These are phyloP conservation scores for Vulpes ferrilata DNA, from an alignment of 2,113 vertebrate genomes.

Conservation along the genomic window DNA sequence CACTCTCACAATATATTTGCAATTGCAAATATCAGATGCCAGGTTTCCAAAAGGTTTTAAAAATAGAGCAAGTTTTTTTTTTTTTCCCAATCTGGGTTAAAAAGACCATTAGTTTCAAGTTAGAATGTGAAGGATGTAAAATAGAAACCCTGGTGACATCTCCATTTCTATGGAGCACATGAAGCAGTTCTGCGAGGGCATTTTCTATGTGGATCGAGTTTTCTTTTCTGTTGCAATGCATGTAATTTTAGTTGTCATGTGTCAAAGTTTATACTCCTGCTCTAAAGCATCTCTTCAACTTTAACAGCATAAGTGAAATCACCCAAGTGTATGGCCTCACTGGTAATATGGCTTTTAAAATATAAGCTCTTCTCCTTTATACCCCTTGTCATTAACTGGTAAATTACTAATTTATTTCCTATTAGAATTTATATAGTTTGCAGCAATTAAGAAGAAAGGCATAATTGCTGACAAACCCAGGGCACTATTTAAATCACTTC, in stretches of 20 bases:
- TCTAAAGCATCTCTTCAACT: conserved; percentile 88
- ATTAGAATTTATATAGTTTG: conserved; percentile 93
- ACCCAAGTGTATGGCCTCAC: conserved; percentile 86
- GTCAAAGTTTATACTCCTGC: conserved; percentile 87
- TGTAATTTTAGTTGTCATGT: conserved; percentile 79
- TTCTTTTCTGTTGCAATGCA: conserved; percentile 67
- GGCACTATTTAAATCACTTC: conserved; percentile 94
- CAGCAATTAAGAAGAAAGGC: conserved; percentile 93
- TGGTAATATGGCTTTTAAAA: conserved; percentile 87
- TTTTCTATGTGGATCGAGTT: conserved; percentile 6
- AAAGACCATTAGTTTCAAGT: conserved; percentile 5
- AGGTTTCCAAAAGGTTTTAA: conserved; percentile 47
- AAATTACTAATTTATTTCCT: conserved; percentile 94
- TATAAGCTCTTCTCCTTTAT: conserved; percentile 88
- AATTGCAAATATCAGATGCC: not conserved
- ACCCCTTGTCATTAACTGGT: conserved; percentile 92
- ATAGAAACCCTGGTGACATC: not conserved
- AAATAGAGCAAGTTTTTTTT: conserved; percentile 20
- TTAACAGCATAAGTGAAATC: conserved; percentile 87
- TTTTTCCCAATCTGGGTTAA: not conserved
- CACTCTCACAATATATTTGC: not conserved
- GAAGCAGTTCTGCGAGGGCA: not conserved
- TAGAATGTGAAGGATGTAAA: not conserved
- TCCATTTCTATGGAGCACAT: not conserved
- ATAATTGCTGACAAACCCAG: conserved; percentile 93